Base-by-base conservation (phyloP, 2,888 invertebrate species). In the Aelia acuminata region DNA sequence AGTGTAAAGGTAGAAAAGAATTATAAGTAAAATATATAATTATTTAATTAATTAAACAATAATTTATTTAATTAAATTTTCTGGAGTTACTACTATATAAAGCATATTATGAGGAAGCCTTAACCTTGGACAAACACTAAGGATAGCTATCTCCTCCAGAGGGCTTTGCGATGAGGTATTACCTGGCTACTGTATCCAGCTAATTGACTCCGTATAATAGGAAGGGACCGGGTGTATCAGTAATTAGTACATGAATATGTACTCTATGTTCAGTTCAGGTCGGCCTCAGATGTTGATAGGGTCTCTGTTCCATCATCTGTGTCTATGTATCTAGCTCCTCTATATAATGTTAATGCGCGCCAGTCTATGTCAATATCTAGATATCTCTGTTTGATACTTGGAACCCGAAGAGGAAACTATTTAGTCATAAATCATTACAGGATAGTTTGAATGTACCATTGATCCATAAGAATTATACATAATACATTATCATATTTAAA, bases 211-310 rank as follows among this genome's bases (percentile, higher is more conserved):
- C 39, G 39, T 22, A 43, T n/a, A 43, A 80, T 43, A 22, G 43
- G 80, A 43, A 80, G 43, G 80, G 80, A n/a, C 80, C n/a, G 80
- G n/a, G 43, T 80, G 80, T 80, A 80, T 80, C 80, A 80, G 80
- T 80, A 80, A 43, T 80, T 80, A 63, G 63, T 31, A 63, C 63
- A 63, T 63, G 63, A 63, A 63, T 63, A 63, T 63, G 63, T 63
- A 63, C 63, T 63, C 63, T 63, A 63, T 63, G 63, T 31, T 63
- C 63, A 15, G 63, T 63, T 63, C 31, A 63, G 63, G 31, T 63
- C 31, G 63, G 63, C 4, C 15, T 31, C 26, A 63, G 31, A 63
- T 63, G 63, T 63, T 63, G 63, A 63, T 63, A 63, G 63, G 18
- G 63, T 63, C 31, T 31, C 31, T 7, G 31, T 18, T 18, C 63